Evolutionary conservation across 1,140 invertebrate genomes (phyloP), one percentile per base, ranked within the genome.

Genomic region (Lerema accius): DNA sequence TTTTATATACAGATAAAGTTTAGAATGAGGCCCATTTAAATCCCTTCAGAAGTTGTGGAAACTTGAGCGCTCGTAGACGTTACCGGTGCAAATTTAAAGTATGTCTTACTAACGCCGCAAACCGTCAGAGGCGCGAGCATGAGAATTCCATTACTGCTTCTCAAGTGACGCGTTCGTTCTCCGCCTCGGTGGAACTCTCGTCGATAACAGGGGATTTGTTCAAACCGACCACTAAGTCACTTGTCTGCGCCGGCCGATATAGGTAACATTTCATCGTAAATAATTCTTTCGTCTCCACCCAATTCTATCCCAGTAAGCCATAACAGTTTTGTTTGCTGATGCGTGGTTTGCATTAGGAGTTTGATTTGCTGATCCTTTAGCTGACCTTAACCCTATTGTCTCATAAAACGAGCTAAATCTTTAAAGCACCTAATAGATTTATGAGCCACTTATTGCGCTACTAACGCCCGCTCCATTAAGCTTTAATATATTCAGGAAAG

Each of bases 51-150:
- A 78, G 69, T 84, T 72, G 62, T 42, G 63, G 65, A 76, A 83
- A 83, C 74, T 83, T 82, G 71, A 69, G 76, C 72, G 75, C 64
- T 72, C 65, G n/a, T n/a, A 71, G 76, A 65, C 65, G 73, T 73
- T 77, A 76, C 73, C 77, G 79, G 80, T 85, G 79, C 76, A 85
- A 83, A 85, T 83, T 83, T 85, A 80, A 85, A 85, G 81, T 85
- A 79, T 83, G 81, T 84, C 82, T 82, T 76, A 76, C 76, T 79
- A 80, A 79, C 69, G 65, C 73, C 69, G 70, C 76, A 82, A 80
- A 80, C 80, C 76, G 77, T 77, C 70, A 80, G 69, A 70, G 72
- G 65, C 64, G 62, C 51, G 75, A 86, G 83, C 83, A 86, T 75
- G 83, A 78, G 81, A 86, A 84, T 81, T 82, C 81, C 83, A 86